These are phyloP conservation scores for Cinclus cinclus DNA, from an alignment of 2,113 vertebrate genomes.

Conservation along the genomic window DNA sequence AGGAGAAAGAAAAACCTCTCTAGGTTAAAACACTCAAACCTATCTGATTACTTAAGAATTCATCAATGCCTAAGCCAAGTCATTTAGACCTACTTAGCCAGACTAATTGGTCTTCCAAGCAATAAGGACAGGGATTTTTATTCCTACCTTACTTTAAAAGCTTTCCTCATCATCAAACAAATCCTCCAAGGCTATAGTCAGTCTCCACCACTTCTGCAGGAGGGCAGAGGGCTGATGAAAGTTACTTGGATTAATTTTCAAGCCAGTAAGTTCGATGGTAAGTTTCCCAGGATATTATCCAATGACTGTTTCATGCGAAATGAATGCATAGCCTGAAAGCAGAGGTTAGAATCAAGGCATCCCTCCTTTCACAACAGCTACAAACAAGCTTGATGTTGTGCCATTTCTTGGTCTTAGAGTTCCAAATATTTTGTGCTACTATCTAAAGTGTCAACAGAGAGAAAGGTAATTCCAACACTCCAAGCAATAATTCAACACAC, in stretches of 20 bases:
- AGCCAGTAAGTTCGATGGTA: not conserved
- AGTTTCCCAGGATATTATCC: not conserved
- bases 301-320: not conserved
- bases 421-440: not conserved
- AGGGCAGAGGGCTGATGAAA: not conserved
- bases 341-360: not conserved
- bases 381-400: not conserved
- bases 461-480: not conserved
- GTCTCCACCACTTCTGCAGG: not conserved
- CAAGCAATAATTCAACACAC: not conserved
- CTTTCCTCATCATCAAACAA: not conserved
- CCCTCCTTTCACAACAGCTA: not conserved
- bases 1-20: not conserved
- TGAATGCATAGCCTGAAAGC: not conserved
- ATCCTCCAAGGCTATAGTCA: not conserved
- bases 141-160: not conserved
- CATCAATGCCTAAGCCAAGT: not conserved
- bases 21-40: not conserved
- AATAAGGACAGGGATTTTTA: not conserved
- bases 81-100: conserved; percentile 6
- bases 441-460: not conserved
- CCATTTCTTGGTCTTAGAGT: not conserved
- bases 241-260: not conserved
- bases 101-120: conserved; percentile 10
- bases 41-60: conserved; percentile 1